phyloP scores from a whole-genome alignment of 1,140 invertebrate species.

The Lasioglossum albipes region DNA sequence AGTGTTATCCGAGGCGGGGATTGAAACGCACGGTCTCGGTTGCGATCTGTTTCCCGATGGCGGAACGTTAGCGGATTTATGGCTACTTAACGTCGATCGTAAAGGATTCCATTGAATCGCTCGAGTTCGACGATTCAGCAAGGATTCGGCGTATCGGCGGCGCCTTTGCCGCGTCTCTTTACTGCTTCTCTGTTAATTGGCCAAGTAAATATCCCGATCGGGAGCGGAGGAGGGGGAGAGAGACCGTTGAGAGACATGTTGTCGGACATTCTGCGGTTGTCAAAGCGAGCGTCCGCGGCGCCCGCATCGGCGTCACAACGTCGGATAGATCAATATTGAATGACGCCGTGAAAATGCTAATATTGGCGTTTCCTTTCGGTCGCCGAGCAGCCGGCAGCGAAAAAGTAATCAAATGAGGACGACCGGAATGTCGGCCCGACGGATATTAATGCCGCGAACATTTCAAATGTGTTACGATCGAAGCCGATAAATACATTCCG shows the following conservation, averaged over 20 bases:
- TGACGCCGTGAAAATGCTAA: constrained; percentile 19
- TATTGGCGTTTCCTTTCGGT: too few species aligned
- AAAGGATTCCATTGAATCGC: background rate
- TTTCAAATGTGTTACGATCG: background rate
- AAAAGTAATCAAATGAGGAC: background rate
- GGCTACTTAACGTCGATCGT: background rate
- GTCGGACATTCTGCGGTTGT: constrained; percentile 17
- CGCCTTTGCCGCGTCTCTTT: background rate
- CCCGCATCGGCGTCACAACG: constrained; percentile 35
- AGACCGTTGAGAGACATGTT: constrained; percentile 5
- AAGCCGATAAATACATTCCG: too few species aligned
- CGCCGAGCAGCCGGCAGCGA: background rate
- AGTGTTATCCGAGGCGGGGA: too few species aligned
- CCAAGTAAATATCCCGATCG: constrained; percentile 23
- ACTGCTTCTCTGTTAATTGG: constrained; percentile 16
- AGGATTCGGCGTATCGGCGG: background rate
- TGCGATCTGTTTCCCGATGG: background rate
- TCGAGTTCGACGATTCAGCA: background rate
- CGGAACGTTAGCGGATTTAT: background rate
- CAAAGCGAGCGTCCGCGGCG: constrained; percentile 26
- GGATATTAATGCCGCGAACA: background rate
- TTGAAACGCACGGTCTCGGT: background rate
- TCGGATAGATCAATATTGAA: constrained; percentile 42
- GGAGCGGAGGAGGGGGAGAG: background rate
- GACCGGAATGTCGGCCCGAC: background rate